Conservation (phyloP, 2,797 vertebrate species). For the Spea hammondii region DNA sequence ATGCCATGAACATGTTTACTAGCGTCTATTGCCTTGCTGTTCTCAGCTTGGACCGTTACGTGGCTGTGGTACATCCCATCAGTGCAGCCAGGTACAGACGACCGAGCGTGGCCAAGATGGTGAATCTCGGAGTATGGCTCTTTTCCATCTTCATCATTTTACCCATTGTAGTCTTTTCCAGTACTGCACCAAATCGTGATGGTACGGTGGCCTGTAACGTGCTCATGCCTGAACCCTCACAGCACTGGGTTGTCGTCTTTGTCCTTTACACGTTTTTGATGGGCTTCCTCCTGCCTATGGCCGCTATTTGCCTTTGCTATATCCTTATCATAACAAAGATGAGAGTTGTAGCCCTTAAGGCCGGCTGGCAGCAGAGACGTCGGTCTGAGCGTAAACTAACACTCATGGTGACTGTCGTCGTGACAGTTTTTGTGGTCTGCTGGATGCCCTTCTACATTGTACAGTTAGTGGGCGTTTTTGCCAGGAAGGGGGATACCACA, state of each 20-base stretch:
- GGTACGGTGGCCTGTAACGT: constrained; percentile 87
- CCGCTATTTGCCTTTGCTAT: constrained; percentile 87
- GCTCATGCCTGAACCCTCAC: constrained; percentile 84
- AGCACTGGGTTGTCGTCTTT: constrained; percentile 83
- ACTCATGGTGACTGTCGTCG: constrained; percentile 89
- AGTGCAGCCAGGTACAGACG: constrained; percentile 84
- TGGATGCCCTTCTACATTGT: constrained; percentile 92
- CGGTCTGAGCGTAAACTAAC: constrained; percentile 87
- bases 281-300: constrained; percentile 87
- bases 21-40: constrained; percentile 89
- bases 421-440: constrained; percentile 87
- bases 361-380: constrained; percentile 88
- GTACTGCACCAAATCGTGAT: constrained; percentile 80
- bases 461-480: constrained; percentile 85
- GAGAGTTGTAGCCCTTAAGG: constrained; percentile 84
- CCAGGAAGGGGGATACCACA: constrained; percentile 81
- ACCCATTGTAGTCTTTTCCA: constrained; percentile 85
- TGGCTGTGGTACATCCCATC: constrained; percentile 88
- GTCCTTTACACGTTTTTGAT: constrained; percentile 85
- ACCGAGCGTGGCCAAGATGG: constrained; percentile 85
- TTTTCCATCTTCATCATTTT: constrained; percentile 84
- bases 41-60: constrained; percentile 85
- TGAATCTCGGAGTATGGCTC: constrained; percentile 84
- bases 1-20: constrained; percentile 92
- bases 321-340: constrained; percentile 87